phyloP scores from a whole-genome alignment of 2,888 invertebrate genomes.

The Theodoxus fluviatilis region DNA sequence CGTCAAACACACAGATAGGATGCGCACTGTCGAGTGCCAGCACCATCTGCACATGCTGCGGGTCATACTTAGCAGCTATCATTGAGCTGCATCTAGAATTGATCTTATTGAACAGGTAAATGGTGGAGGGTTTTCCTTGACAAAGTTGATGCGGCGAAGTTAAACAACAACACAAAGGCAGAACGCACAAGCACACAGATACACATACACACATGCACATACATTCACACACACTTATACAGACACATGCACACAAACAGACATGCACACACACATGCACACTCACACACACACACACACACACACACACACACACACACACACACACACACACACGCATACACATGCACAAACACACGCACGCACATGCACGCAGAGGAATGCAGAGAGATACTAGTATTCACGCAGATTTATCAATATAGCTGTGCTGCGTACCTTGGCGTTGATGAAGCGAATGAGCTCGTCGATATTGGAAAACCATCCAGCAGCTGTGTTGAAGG shows the following conservation, averaged over 20 bases:
- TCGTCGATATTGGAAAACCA: slow-evolving; percentile 87
- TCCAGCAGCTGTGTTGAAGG: slow-evolving; percentile 80
- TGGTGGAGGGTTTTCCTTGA: too few relatives aligned
- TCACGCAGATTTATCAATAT: not conserved
- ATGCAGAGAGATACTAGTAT: not conserved
- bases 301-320: not conserved
- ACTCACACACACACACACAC: slow-evolving; percentile 7
- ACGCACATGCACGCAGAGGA: not conserved
- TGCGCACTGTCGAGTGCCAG: too few relatives aligned
- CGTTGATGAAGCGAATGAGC: slow-evolving; percentile 78
- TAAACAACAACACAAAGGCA: too few relatives aligned
- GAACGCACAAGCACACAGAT: too few relatives aligned
- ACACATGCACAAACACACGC: not conserved
- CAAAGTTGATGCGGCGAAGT: too few relatives aligned
- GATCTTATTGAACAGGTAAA: too few relatives aligned
- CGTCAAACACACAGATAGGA: too few relatives aligned
- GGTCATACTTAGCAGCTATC: too few relatives aligned
- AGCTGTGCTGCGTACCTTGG: slow-evolving; percentile 55
- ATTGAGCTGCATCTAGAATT: too few relatives aligned
- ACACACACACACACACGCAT: not conserved
- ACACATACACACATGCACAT: too few relatives aligned
- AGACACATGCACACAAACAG: not conserved
- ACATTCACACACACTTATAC: too few relatives aligned
- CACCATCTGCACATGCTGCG: too few relatives aligned
- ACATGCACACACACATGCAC: not conserved